A percentile compares a stretch with the other conserved stretches of the same genome.
Evolutionary conservation across 37 sponge, comb jelly and placozoan species (phyloP).

Genomic region (Crambe crambe): DNA sequence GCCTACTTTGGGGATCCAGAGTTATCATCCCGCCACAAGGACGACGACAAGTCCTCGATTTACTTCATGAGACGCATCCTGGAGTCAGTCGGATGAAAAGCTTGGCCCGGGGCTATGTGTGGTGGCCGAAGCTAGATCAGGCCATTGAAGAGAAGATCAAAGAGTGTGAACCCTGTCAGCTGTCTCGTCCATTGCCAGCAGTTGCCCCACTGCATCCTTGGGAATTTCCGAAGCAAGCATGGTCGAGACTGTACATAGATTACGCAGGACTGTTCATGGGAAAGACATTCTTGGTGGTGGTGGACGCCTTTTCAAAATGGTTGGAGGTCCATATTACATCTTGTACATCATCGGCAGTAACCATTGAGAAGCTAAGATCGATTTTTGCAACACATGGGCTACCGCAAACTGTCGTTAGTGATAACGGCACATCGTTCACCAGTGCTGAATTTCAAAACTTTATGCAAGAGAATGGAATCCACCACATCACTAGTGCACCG

Average conservation of each 20-base stretch:
- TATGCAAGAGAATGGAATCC: not conserved
- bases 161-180: not conserved
- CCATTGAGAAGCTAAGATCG: not conserved
- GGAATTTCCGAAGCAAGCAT: too few relatives aligned
- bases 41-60: not conserved
- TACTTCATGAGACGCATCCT: not conserved
- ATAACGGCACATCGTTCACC: not conserved
- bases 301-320: not conserved
- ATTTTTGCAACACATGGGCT: not conserved
- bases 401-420: not conserved
- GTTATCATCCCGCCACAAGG: not conserved
- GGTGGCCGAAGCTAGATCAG: not conserved
- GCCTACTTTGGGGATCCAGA: not conserved
- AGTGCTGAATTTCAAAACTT: not conserved
- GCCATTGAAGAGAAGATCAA: not conserved
- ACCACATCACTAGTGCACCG: not conserved
- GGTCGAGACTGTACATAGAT: not conserved
- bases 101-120: not conserved
- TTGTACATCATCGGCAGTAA: too few relatives aligned
- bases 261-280: not conserved
- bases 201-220: too few relatives aligned
- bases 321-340: too few relatives aligned
- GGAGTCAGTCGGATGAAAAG: not conserved
- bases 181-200: not conserved
- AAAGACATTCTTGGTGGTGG: not conserved